Evolutionary conservation across 2,797 vertebrate genomes (phyloP).

Genomic region (Sebastes vulpes): DNA sequence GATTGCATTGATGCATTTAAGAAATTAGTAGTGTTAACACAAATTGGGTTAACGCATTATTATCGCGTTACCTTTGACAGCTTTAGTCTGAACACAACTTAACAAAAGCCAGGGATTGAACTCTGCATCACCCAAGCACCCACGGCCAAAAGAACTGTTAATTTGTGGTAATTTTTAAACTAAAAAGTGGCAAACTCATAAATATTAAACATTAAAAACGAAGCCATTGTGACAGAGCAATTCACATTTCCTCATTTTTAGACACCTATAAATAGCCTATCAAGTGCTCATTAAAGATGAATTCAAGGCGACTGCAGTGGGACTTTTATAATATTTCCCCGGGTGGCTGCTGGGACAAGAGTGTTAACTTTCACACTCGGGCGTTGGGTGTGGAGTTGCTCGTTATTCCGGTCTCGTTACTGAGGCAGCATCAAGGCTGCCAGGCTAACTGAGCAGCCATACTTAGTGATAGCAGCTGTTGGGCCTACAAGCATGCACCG

Average conservation of each 20-base stretch:
- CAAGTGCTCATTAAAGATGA: neutral
- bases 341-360: neutral
- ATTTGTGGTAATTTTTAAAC: neutral
- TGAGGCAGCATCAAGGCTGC: conserved; percentile 49
- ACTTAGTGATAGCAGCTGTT: conserved; percentile 56
- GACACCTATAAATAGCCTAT: neutral
- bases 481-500: conserved; percentile 33
- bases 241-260: neutral
- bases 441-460: conserved; percentile 38
- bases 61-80: too few species aligned
- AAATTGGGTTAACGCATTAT: too few species aligned
- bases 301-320: neutral
- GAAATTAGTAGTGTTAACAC: too few species aligned
- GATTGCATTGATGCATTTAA: too few species aligned
- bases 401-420: conserved; percentile 68
- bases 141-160: neutral
- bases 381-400: conserved; percentile 35
- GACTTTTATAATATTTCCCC: neutral
- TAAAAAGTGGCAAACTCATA: neutral
- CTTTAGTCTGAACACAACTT: neutral
- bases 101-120: neutral
- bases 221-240: neutral
- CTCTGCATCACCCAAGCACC: neutral
- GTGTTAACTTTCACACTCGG: conserved; percentile 51
- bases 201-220: neutral